Evolutionary conservation across 2,797 vertebrate genomes (phyloP).

Genomic region (Mormyrus proboscirostris): DNA sequence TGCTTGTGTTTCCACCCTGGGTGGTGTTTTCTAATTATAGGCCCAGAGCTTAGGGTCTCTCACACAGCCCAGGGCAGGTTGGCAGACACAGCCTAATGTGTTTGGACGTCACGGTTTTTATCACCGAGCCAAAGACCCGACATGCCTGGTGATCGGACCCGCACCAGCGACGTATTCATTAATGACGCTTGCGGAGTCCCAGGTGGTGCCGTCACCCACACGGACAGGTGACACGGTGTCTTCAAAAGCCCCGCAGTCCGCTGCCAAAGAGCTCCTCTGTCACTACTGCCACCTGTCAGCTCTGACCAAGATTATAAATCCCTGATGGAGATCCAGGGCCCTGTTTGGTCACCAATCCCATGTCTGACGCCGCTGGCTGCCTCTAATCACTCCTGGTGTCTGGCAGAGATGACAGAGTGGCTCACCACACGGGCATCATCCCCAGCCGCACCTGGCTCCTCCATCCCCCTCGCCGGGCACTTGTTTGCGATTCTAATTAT

Average conservation of each 20-base stretch:
- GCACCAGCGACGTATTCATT: not conserved
- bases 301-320: not conserved
- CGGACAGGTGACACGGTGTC: not conserved
- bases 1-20: not conserved
- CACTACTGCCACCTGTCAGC: not conserved
- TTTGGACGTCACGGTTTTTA: not conserved
- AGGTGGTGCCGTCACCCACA: not conserved
- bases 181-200: not conserved
- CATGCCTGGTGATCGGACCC: not conserved
- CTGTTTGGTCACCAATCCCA: not conserved
- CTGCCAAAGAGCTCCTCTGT: not conserved
- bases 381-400: not conserved
- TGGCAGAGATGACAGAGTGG: not conserved
- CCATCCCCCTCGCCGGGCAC: not conserved
- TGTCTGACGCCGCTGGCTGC: not conserved
- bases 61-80: too few species aligned
- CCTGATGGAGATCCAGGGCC: not conserved
- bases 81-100: not conserved
- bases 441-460: not conserved
- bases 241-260: not conserved
- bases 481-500: not conserved
- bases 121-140: not conserved
- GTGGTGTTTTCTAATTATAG: not conserved
- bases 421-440: too few species aligned
- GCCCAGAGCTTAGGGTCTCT: not conserved